These are phyloP conservation scores for Rhagonycha lutea DNA, from an alignment of 2,888 invertebrate genomes.

Conservation along the genomic window DNA sequence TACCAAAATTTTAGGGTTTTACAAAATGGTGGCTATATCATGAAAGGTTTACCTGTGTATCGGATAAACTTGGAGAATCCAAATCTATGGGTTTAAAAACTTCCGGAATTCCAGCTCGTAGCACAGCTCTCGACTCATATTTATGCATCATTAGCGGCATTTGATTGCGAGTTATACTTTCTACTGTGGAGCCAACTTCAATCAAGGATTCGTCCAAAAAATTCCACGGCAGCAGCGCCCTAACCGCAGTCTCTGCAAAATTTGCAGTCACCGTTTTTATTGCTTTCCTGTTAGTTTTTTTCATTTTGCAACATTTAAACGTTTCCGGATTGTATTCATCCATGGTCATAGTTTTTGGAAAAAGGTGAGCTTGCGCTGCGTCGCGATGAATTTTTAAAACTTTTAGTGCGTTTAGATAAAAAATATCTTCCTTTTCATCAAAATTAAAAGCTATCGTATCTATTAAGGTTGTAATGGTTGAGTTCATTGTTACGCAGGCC, in stretches of 20 bases:
- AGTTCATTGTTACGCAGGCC: constrained; percentile 67
- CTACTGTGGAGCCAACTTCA: constrained; percentile 49
- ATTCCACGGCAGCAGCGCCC: constrained; percentile 42
- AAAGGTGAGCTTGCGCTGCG: constrained; percentile 42
- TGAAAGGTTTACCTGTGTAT: constrained; percentile 57
- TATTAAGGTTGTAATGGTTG: constrained; percentile 62
- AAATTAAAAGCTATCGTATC: constrained; percentile 60
- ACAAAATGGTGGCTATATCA: not conserved
- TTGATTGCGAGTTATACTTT: constrained; percentile 45
- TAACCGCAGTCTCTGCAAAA: constrained; percentile 41
- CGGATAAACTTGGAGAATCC: constrained; percentile 65
- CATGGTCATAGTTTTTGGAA: constrained; percentile 46
- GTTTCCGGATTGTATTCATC: constrained; percentile 46
- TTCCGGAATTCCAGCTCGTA: constrained; percentile 33
- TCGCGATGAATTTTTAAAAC: constrained; percentile 59
- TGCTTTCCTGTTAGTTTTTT: constrained; percentile 46
- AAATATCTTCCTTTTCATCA: constrained; percentile 56
- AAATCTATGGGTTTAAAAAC: constrained; percentile 49
- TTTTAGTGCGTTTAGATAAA: constrained; percentile 65
- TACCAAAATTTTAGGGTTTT: not conserved
- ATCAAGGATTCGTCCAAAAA: constrained; percentile 41
- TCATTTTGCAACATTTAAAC: constrained; percentile 45
- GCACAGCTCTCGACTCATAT: constrained; percentile 34
- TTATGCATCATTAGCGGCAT: constrained; percentile 42
- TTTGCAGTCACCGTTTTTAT: constrained; percentile 46